Evolutionary conservation across 2,797 vertebrate species (phyloP).

Genomic region (Pagetopsis macropterus): DNA sequence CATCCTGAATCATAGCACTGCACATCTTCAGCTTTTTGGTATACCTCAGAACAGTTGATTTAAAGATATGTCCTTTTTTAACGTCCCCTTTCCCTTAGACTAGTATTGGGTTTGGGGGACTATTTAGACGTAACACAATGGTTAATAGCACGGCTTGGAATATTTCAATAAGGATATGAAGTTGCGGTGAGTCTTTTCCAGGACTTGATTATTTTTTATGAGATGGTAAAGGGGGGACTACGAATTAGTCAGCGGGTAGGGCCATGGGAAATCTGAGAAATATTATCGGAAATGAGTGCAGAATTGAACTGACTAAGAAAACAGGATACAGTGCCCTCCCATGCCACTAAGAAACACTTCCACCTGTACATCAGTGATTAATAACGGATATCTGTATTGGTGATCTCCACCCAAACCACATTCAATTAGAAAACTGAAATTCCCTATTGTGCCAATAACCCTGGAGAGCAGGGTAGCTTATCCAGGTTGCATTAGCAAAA

Average conservation of each 20-base stretch:
- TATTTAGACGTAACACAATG: not conserved
- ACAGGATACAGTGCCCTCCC: too few relatives aligned
- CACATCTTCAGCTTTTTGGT: not conserved
- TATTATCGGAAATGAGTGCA: too few relatives aligned
- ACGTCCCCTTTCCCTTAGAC: not conserved
- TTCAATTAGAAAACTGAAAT: too few relatives aligned
- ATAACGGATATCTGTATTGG: slow-evolving; percentile 10
- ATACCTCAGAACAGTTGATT: not conserved
- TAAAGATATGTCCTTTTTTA: not conserved
- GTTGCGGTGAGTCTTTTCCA: not conserved
- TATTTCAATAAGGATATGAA: not conserved
- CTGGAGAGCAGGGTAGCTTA: too few relatives aligned
- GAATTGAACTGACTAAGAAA: too few relatives aligned
- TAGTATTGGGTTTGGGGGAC: not conserved
- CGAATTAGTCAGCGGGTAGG: too few relatives aligned
- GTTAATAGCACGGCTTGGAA: not conserved
- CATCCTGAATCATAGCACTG: not conserved
- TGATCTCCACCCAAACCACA: not conserved
- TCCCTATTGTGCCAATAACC: too few relatives aligned
- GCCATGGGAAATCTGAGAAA: too few relatives aligned
- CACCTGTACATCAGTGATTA: slow-evolving; percentile 6
- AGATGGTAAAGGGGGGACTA: too few relatives aligned
- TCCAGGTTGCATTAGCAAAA: not conserved
- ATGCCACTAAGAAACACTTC: too few relatives aligned
- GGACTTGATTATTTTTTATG: too few relatives aligned